Evolutionary conservation across 2,113 vertebrate genomes (phyloP).

Genomic region (Rhinichthys klamathensis): DNA sequence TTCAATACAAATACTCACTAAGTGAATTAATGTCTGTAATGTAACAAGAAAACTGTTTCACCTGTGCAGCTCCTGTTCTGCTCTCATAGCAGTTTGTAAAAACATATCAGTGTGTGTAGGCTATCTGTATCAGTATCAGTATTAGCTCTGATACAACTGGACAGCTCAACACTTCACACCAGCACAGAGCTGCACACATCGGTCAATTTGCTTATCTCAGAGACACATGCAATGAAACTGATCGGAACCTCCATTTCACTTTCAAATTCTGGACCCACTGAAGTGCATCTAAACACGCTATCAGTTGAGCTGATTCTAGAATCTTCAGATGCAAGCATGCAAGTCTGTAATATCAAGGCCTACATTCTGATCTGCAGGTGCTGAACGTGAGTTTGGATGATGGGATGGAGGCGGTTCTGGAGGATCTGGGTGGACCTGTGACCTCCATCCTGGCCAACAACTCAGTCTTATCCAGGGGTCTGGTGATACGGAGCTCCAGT

Average conservation of each 20-base stretch:
- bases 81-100: constrained; percentile 14
- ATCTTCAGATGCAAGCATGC: background rate
- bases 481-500: constrained; percentile 91
- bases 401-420: constrained; percentile 85
- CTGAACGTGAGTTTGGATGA: constrained; percentile 87
- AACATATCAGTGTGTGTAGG: constrained; percentile 41
- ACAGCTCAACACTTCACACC: constrained; percentile 11
- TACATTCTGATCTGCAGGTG: constrained; percentile 74
- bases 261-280: background rate
- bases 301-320: background rate
- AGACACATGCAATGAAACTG: constrained; percentile 21
- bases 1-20: background rate
- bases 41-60: background rate
- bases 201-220: constrained; percentile 52
- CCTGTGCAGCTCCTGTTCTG: background rate
- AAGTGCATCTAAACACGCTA: background rate
- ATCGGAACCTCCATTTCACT: background rate
- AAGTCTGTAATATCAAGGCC: background rate
- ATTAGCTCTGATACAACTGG: constrained; percentile 35
- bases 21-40: background rate
- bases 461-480: constrained; percentile 87
- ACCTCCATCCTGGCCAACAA: constrained; percentile 88
- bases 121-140: background rate
- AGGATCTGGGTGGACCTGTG: constrained; percentile 84
- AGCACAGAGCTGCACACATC: constrained; percentile 33